Base-by-base conservation (phyloP, 2,797 vertebrate species). In the Columba guinea region DNA sequence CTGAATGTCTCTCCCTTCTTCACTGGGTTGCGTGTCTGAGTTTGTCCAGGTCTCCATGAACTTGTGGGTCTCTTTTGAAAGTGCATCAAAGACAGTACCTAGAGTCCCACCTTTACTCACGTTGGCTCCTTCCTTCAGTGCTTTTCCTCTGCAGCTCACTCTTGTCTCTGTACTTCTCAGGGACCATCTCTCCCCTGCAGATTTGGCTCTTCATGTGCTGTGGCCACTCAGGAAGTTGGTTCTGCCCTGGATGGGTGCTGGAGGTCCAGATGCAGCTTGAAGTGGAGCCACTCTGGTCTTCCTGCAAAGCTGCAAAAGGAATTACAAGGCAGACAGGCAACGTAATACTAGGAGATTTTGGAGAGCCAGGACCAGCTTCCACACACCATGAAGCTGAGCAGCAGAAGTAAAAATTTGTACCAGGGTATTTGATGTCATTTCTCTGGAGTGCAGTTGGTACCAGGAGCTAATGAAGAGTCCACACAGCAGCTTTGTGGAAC, bases 181-280 rank as follows among this genome's bases (percentile, higher is more conserved):
- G 58, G 20, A 48, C 19, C 23, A 13, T 3, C 34, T 53, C 11
- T 53, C 12, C 19, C 18, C 51, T 49, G 28, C 22, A 44, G n/a
- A 44, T 15, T 6, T 0, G 0, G 28, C 51, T 73, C 55, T 30
- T 48, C 4, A 1, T 5, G 13, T 20, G 9, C 65, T n/a, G 5
- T 18, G 48, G 51, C 22, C 2, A 0, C 44, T 55, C 37, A 17
- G 63, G 15, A 41, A 21, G 44, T 28, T 39, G 22, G 21, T 34
- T 62, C 49, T 91, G 69, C 49, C 32, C 35, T 5, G 3, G 12
- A 44, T 44, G 34, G 46, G 18, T 55, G 14, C 55, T 76, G 41
- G 20, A 48, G 27, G 17, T 51, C 37, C 41, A 63, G 37, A 22
- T 13, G 14, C 39, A 51, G 8, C 22, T 23, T 74, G 46, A 84